Base-by-base conservation (phyloP, 2,113 vertebrate genomes). In the Phylloscopus trochiloides region DNA sequence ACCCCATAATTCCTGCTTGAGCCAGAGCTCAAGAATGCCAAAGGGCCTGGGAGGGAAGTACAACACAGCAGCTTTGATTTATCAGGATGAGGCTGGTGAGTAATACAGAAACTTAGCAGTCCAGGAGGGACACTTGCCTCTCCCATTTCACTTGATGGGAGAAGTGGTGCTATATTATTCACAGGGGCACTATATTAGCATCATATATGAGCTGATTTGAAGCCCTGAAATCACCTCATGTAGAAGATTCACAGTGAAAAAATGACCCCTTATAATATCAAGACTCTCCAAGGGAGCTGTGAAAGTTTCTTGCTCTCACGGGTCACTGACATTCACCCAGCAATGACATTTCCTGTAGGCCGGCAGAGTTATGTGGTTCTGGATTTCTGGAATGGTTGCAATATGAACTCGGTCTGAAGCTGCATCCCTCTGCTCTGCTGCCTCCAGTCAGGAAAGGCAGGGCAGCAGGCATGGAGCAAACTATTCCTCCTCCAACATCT, bases 311-410 rank as follows among this genome's bases (percentile, higher is more conserved):
- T 73, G 50, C 67, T 96, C 65, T 90, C 77, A 57, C 1, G 7
- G 87, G 93, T 92, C 91, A 26, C 83, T 88, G 93, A 80, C 45
- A 36, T 77, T 95, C 88, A 81, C 89, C 47, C 63, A 78, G 90
- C 87, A 91, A 91, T 96, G 91, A 94, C 90, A 94, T 96, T 94
- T 95, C 94, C 84, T 94, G 88, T 65, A 89, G 29, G 51, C 79
- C 4, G 4, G 77, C 92, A 90, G 78, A 85, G 68, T 93, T 96
- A 65, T 36, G 82, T 95, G 8, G 7, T 67, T 95, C 88, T 66
- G 89, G 86, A 95, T 97, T 96, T 94, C 87, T 31, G 21, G 91
- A 92, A 91, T 43, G 42, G 71, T 74, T 97, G 96, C 76, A 92
- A 85, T 92, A 80, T 86, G 83, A 96, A 61, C 92, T 89, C 34